Percentiles rank a stretch among this genome's conserved stretches.
These are phyloP conservation scores for Diprion similis DNA, from an alignment of 1,140 invertebrate species.

Conservation along the genomic window DNA sequence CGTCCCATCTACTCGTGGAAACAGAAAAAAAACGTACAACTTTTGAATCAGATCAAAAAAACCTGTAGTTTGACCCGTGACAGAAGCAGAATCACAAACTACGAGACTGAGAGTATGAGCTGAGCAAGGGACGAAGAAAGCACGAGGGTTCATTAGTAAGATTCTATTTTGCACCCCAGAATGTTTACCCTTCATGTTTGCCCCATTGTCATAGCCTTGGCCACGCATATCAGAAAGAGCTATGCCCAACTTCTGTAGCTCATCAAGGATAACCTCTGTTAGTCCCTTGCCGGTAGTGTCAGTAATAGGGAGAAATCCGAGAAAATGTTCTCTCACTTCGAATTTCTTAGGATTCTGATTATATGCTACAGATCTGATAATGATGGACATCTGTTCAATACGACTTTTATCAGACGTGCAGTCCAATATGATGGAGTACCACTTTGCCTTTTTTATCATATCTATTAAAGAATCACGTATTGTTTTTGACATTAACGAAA, in stretches of 20 bases:
- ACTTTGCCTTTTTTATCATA: constrained; percentile 8
- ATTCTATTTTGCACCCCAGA: constrained; percentile 33
- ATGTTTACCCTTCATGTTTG: constrained; percentile 41
- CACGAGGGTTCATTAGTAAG: constrained; percentile 20
- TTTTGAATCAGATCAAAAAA: constrained; percentile 4
- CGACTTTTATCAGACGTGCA: constrained; percentile 36
- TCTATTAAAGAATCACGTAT: constrained; percentile 7
- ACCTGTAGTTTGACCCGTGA: not conserved
- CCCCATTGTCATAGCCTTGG: constrained; percentile 46
- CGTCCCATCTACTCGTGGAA: constrained; percentile 21
- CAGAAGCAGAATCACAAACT: constrained; percentile 17
- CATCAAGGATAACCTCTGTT: not conserved
- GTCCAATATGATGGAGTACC: too few relatives aligned
- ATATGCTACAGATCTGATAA: constrained; percentile 27
- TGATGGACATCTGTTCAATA: constrained; percentile 35
- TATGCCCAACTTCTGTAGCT: not conserved
- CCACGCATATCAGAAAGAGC: constrained; percentile 26
- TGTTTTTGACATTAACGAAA: constrained; percentile 15
- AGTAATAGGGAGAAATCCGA: constrained; percentile 24
- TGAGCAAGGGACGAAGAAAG: constrained; percentile 19
- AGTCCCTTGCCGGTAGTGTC: constrained; percentile 19
- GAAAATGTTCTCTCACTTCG: constrained; percentile 26
- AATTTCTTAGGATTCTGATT: not conserved
- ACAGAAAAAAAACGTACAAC: constrained; percentile 19
- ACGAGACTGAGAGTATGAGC: constrained; percentile 19